phyloP scores from a whole-genome alignment of 2,888 invertebrate species.

The Emmelina monodactyla region DNA sequence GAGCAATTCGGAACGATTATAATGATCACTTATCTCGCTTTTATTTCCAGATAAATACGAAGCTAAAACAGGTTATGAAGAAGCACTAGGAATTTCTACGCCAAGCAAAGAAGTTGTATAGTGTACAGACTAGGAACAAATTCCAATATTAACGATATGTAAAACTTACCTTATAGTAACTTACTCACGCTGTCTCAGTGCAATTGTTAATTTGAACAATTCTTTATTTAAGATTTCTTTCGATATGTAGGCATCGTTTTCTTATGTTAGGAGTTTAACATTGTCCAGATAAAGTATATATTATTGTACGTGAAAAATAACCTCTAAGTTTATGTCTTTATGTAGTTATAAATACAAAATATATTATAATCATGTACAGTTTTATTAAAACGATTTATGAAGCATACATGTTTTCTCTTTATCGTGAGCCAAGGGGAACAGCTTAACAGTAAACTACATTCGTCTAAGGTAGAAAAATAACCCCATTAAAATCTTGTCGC shows the following conservation, averaged over 20 bases:
- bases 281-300: constrained; percentile 46
- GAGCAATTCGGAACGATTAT: too few relatives aligned
- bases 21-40: too few relatives aligned
- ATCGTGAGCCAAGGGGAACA: too few relatives aligned
- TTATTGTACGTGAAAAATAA: constrained; percentile 43
- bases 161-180: too few relatives aligned
- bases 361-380: constrained; percentile 58
- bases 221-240: constrained; percentile 32
- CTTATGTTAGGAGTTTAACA: constrained; percentile 38
- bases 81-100: constrained; percentile 89
- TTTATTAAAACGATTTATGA: constrained; percentile 48
- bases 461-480: background rate
- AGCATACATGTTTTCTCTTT: constrained; percentile 8
- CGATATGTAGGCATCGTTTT: constrained; percentile 37
- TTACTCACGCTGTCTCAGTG: constrained; percentile 46
- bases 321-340: constrained; percentile 38
- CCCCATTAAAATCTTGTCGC: too few relatives aligned
- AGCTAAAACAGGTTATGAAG: constrained; percentile 82
- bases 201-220: constrained; percentile 55
- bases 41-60: constrained; percentile 58
- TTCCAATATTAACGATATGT: background rate
- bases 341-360: constrained; percentile 35
- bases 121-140: constrained; percentile 21
- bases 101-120: constrained; percentile 86
- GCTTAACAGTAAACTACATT: too few relatives aligned